A percentile compares a stretch with the other conserved stretches of the same genome.
Conservation (phyloP, 2,888 invertebrate species). For the Eupithecia subumbrata region DNA sequence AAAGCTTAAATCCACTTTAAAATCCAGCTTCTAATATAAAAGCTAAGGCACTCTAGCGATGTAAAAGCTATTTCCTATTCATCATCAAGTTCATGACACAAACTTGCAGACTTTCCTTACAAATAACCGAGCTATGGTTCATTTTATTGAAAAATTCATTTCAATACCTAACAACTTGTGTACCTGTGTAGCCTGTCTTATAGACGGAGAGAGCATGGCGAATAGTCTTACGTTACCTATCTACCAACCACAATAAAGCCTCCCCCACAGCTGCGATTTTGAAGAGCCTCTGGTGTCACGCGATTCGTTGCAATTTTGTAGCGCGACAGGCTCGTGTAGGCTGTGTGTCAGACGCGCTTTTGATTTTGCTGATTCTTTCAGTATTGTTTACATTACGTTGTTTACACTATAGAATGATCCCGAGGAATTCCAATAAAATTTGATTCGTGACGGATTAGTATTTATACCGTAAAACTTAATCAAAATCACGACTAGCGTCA, state of each 20-base stretch:
- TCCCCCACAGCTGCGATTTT: no score
- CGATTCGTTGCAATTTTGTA: no score
- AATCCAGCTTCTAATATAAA: neutral
- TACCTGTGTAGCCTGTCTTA: neutral
- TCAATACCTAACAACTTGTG: neutral
- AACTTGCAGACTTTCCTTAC: neutral
- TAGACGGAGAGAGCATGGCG: neutral
- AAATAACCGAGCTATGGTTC: neutral
- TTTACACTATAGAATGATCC: no score
- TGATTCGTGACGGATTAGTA: no score
- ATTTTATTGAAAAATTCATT: conserved; percentile 1
- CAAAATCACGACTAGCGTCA: no score
- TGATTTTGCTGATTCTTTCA: no score
- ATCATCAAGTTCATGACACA: neutral
- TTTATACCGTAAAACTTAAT: no score
- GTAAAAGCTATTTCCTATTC: neutral
- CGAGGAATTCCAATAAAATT: no score
- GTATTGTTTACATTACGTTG: no score
- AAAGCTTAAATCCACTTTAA: neutral
- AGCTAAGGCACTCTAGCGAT: neutral
- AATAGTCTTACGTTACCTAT: neutral
- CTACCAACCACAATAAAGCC: neutral
- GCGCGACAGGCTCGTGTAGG: no score
- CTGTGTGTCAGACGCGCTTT: no score
- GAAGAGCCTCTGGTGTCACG: no score